A percentile compares a stretch with the other conserved stretches of the same genome.
phyloP scores from a whole-genome alignment of 1,140 invertebrate species.

The Drosophila parabipectinata region DNA sequence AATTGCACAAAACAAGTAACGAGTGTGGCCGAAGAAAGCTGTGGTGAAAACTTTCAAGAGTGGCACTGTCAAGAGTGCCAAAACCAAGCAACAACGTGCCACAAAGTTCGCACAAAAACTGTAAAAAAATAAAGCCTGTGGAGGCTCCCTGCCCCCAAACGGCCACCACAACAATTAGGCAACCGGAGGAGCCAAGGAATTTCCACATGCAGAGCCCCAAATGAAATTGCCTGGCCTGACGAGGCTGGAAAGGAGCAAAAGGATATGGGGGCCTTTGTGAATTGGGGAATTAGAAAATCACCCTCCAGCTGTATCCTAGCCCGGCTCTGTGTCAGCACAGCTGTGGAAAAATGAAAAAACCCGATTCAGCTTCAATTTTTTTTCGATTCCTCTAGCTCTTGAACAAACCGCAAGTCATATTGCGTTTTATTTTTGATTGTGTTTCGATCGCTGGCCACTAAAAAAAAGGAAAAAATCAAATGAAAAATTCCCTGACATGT shows the following conservation, averaged over 20 bases:
- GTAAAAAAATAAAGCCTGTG: slow-evolving; percentile 11
- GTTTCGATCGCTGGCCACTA: slow-evolving; percentile 25
- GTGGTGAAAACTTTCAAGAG: slow-evolving; percentile 22
- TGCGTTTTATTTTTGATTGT: slow-evolving; percentile 45
- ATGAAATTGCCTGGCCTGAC: slow-evolving; percentile 20
- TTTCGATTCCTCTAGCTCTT: not conserved
- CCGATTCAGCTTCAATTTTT: slow-evolving; percentile 10
- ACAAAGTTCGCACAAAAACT: slow-evolving; percentile 11
- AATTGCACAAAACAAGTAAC: not conserved
- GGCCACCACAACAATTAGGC: slow-evolving; percentile 42
- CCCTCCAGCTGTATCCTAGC: not conserved
- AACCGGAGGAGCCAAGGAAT: slow-evolving; percentile 20
- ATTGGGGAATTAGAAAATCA: slow-evolving; percentile 23
- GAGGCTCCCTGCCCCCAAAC: not conserved
- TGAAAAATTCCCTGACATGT: slow-evolving; percentile 6
- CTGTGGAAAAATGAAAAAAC: slow-evolving; percentile 3
- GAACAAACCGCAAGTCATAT: slow-evolving; percentile 43
- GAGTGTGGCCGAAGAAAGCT: slow-evolving; percentile 5
- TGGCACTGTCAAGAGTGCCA: slow-evolving; percentile 11
- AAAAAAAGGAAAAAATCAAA: not conserved
- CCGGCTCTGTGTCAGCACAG: not conserved
- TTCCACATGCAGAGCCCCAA: slow-evolving; percentile 7
- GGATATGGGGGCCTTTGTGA: slow-evolving; percentile 1
- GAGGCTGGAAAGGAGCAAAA: not conserved
- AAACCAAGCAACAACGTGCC: slow-evolving; percentile 10